Conservation (phyloP, 2,113 vertebrate species). For the Alexandromys fortis region DNA sequence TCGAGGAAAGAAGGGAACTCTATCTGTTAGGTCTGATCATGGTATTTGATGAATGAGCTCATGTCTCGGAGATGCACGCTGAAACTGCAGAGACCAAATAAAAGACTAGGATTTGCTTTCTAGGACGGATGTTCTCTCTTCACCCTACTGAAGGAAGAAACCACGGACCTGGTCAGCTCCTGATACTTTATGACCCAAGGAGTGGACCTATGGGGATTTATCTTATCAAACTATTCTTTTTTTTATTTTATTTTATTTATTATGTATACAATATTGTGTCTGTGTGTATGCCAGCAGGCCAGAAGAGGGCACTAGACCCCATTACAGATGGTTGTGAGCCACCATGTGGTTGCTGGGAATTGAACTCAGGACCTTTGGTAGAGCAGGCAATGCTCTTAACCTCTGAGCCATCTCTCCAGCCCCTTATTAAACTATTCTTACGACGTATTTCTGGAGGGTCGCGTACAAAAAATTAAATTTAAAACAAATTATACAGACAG, state of each 20-base stretch:
- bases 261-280: too few relatives aligned
- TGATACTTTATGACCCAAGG: neutral
- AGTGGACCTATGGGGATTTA: neutral
- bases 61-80: neutral
- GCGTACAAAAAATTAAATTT: neutral
- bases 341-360: too few relatives aligned
- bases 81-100: neutral
- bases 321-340: too few relatives aligned
- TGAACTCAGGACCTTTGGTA: too few relatives aligned
- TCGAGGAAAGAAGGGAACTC: neutral
- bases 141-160: neutral
- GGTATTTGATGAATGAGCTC: neutral
- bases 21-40: neutral
- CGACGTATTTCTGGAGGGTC: neutral
- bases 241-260: too few relatives aligned
- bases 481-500: neutral
- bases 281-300: too few relatives aligned
- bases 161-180: neutral
- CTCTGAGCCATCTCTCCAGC: too few relatives aligned
- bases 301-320: too few relatives aligned
- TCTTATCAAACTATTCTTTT: constrained; percentile 28
- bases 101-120: constrained; percentile 3
- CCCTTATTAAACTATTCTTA: constrained; percentile 28
- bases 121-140: neutral
- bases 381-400: too few relatives aligned